Conservation (phyloP, 1,140 invertebrate species). For the Grapholita molesta region DNA sequence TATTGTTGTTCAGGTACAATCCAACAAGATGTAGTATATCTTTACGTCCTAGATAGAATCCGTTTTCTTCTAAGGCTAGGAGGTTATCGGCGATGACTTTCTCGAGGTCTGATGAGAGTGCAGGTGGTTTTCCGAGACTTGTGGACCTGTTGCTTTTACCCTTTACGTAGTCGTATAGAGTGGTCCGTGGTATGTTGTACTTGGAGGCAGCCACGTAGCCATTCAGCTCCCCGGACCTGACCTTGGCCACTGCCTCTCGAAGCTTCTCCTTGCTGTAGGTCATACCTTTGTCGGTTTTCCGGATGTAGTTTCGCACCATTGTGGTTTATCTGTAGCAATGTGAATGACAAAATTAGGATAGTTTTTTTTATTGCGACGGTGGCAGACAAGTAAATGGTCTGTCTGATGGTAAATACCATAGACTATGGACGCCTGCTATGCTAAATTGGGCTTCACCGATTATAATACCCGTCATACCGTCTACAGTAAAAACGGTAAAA, state of each 20-base stretch:
- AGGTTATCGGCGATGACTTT: not conserved
- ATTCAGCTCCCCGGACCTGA: not conserved
- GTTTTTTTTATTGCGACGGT: too few species aligned
- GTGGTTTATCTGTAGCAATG: not conserved
- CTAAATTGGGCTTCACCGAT: too few species aligned
- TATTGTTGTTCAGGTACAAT: not conserved
- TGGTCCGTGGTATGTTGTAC: not conserved
- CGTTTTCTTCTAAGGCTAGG: not conserved
- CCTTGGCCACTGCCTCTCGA: not conserved
- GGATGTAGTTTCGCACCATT: not conserved
- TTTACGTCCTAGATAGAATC: not conserved
- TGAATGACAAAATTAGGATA: too few species aligned
- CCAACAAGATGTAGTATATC: not conserved
- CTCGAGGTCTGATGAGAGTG: not conserved
- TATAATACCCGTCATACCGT: too few species aligned
- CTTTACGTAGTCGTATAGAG: not conserved
- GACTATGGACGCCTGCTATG: too few species aligned
- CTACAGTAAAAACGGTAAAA: too few species aligned
- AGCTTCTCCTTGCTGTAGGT: not conserved
- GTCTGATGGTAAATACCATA: too few species aligned
- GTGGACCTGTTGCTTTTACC: not conserved
- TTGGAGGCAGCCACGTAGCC: not conserved
- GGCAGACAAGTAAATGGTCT: too few species aligned
- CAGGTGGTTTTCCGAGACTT: not conserved
- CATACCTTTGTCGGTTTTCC: not conserved